phyloP scores from a whole-genome alignment of 2,888 invertebrate species.

The Dioctria rufipes region DNA sequence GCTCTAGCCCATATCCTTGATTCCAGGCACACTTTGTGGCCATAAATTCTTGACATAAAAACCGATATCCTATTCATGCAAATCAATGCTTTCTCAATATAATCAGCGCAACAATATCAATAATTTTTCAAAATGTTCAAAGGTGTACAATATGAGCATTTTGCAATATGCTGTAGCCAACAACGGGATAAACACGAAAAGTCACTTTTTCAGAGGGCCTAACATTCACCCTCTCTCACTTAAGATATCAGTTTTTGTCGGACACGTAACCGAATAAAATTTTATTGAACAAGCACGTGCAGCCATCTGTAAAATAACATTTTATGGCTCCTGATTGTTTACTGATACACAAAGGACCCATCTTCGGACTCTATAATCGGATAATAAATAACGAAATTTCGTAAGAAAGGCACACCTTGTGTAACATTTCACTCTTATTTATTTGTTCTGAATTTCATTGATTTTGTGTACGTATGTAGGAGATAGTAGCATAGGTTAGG shows the following conservation, averaged over 20 bases:
- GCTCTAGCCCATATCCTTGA: neutral
- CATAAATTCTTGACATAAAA: slow-evolving; percentile 37
- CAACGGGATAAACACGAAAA: slow-evolving; percentile 33
- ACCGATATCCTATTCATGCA: slow-evolving; percentile 33
- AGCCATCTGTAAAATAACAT: slow-evolving; percentile 54
- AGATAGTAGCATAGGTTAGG: neutral
- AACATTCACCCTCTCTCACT: slow-evolving; percentile 38
- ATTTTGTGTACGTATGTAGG: neutral
- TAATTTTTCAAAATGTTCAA: slow-evolving; percentile 46
- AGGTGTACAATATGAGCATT: neutral
- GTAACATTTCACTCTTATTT: slow-evolving; percentile 42
- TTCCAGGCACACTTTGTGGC: slow-evolving; percentile 26
- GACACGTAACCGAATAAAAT: slow-evolving; percentile 55
- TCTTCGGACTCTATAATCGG: slow-evolving; percentile 49
- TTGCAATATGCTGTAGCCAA: slow-evolving; percentile 12
- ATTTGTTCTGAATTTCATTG: slow-evolving; percentile 38
- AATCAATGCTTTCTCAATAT: slow-evolving; percentile 39
- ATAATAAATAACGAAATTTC: slow-evolving; percentile 44
- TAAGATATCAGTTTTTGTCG: slow-evolving; percentile 36
- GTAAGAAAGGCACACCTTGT: slow-evolving; percentile 27
- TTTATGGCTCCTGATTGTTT: slow-evolving; percentile 54
- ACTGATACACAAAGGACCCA: slow-evolving; percentile 49
- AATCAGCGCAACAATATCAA: slow-evolving; percentile 49
- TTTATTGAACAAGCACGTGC: slow-evolving; percentile 53
- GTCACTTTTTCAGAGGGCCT: slow-evolving; percentile 40